These are phyloP conservation scores for Emmelina monodactyla DNA, from an alignment of 2,888 invertebrate genomes.

Conservation along the genomic window DNA sequence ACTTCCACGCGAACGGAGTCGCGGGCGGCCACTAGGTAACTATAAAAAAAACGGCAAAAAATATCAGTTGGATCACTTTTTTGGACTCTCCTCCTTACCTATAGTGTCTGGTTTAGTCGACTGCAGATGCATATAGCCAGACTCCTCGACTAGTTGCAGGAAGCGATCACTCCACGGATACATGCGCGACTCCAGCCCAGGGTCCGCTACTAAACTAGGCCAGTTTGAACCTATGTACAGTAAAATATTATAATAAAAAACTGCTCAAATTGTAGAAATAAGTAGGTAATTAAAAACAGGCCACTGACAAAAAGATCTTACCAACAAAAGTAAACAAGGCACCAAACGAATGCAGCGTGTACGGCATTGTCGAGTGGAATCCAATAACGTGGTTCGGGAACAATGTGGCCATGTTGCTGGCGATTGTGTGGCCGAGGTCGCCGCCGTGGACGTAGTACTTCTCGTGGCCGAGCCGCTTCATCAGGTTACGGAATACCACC, in stretches of 20 bases:
- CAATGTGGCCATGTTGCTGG: conserved; percentile 64
- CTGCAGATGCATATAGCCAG: conserved; percentile 58
- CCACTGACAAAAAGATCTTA: conserved; percentile 19
- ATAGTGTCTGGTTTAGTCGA: conserved; percentile 78
- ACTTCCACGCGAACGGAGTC: no score
- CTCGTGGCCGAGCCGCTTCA: conserved; percentile 70
- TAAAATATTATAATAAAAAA: not conserved
- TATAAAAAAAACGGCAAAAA: no score
- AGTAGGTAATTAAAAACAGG: not conserved
- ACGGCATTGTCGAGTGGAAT: conserved; percentile 71
- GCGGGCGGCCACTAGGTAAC: no score
- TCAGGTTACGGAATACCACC: conserved; percentile 70
- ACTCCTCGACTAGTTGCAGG: conserved; percentile 28
- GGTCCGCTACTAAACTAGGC: conserved; percentile 56
- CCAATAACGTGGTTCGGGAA: conserved; percentile 64
- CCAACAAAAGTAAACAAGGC: conserved; percentile 36
- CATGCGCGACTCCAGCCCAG: conserved; percentile 45
- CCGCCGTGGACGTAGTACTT: conserved; percentile 77
- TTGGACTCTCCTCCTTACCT: conserved; percentile 51
- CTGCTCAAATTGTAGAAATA: not conserved
- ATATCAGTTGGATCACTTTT: no score
- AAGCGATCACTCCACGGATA: conserved; percentile 48
- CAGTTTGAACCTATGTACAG: conserved; percentile 41
- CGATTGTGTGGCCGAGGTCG: conserved; percentile 73
- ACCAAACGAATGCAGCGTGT: conserved; percentile 22